Conservation (phyloP, 2,797 vertebrate genomes). For the Sebastes diploproa region DNA sequence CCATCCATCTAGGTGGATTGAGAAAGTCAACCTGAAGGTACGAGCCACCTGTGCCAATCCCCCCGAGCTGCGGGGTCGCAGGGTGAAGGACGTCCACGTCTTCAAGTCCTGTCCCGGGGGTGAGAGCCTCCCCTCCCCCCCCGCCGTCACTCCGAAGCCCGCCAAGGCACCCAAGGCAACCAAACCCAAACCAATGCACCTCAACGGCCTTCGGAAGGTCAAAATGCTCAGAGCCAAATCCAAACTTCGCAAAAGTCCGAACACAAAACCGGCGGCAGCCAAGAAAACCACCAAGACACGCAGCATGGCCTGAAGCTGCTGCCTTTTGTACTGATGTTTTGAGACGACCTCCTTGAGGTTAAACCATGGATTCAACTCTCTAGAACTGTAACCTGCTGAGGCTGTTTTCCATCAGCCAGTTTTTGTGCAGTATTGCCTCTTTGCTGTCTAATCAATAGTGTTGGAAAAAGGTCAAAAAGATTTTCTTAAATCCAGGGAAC, state of each 20-base stretch:
- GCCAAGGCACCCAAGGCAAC: constrained; percentile 68
- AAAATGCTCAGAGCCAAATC: constrained; percentile 65
- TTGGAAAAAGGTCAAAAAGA: neutral
- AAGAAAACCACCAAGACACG: constrained; percentile 55
- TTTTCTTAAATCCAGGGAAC: neutral
- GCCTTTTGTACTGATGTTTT: neutral
- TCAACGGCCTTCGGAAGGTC: constrained; percentile 46
- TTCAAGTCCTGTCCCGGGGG: constrained; percentile 88
- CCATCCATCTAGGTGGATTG: constrained; percentile 86
- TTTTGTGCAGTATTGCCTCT: neutral
- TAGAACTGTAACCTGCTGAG: constrained; percentile 1
- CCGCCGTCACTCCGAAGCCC: constrained; percentile 39
- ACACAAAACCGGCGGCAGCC: constrained; percentile 33
- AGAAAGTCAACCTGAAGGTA: constrained; percentile 88
- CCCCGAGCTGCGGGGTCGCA: constrained; percentile 82
- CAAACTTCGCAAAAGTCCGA: constrained; percentile 57
- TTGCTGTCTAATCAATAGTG: neutral
- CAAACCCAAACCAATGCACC: constrained; percentile 72
- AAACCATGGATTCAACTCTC: neutral
- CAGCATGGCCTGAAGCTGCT: constrained; percentile 52
- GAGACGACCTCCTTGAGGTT: neutral
- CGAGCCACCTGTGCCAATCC: constrained; percentile 89
- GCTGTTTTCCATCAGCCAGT: neutral
- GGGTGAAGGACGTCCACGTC: constrained; percentile 84
- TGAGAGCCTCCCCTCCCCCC: constrained; percentile 57